Percentiles rank a stretch among this genome's conserved stretches.
Evolutionary conservation across 1,140 invertebrate genomes (phyloP).

Genomic region (Onthophagus taurus): DNA sequence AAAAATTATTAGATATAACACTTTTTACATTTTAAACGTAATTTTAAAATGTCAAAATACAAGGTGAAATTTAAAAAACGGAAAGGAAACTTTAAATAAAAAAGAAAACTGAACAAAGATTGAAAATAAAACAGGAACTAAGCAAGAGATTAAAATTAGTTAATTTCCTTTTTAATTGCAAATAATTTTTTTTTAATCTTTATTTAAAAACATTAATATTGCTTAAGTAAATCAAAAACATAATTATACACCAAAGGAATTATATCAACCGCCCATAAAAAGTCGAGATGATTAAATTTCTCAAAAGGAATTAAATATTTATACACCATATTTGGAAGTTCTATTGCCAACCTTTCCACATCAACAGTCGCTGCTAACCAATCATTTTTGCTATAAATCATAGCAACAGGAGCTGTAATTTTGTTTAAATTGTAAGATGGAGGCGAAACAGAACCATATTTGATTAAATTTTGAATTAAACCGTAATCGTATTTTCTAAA

Average conservation of each 20-base stretch:
- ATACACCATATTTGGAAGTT: conserved; percentile 5
- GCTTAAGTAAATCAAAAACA: too few species aligned
- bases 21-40: too few species aligned
- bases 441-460: conserved; percentile 27
- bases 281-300: conserved; percentile 8
- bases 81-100: too few species aligned
- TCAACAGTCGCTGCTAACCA: conserved; percentile 26
- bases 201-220: too few species aligned
- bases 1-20: too few species aligned
- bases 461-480: conserved; percentile 21
- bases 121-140: too few species aligned
- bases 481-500: conserved; percentile 56
- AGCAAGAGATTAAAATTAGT: too few species aligned
- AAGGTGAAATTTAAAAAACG: too few species aligned
- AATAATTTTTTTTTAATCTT: too few species aligned
- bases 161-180: too few species aligned
- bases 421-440: conserved; percentile 44
- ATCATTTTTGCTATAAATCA: conserved; percentile 45
- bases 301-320: conserved; percentile 5
- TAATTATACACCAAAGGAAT: background rate
- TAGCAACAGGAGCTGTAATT: conserved; percentile 45
- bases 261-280: conserved; percentile 9
- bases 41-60: too few species aligned
- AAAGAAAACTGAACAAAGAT: too few species aligned
- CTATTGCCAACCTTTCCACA: background rate